A percentile compares a stretch with the other conserved stretches of the same genome.
phyloP scores from a whole-genome alignment of 2,888 invertebrate genomes.

The Cyaniris semiargus region DNA sequence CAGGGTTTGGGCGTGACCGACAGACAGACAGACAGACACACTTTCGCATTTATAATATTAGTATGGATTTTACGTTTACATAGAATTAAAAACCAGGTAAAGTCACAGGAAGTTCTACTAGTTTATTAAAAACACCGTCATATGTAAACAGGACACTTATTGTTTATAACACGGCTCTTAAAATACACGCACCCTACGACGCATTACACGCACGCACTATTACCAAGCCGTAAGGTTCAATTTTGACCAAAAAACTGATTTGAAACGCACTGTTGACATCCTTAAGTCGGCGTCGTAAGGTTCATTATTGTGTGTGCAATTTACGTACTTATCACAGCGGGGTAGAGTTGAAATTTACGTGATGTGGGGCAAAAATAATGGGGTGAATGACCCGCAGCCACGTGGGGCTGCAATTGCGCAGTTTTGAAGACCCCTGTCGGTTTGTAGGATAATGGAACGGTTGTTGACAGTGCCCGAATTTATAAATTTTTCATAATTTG shows the following conservation, averaged over 20 bases:
- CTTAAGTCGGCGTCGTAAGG: background rate
- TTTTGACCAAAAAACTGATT: background rate
- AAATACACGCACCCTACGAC: slow-evolving; percentile 8
- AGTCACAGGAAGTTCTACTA: background rate
- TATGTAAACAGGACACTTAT: slow-evolving; percentile 16
- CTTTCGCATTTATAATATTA: too few relatives aligned
- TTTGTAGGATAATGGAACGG: slow-evolving; percentile 52
- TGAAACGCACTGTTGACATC: background rate
- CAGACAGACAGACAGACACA: too few relatives aligned
- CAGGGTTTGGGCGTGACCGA: too few relatives aligned
- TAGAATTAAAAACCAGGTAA: too few relatives aligned
- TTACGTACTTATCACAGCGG: slow-evolving; percentile 12
- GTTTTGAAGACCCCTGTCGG: slow-evolving; percentile 73
- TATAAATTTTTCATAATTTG: too few relatives aligned
- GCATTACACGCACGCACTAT: background rate
- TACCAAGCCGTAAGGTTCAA: background rate
- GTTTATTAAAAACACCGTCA: background rate
- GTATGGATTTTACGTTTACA: too few relatives aligned
- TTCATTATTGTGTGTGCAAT: background rate
- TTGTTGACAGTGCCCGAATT: slow-evolving; percentile 31
- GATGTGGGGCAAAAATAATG: slow-evolving; percentile 32
- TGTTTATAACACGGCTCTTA: slow-evolving; percentile 8
- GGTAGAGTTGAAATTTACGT: slow-evolving; percentile 32
- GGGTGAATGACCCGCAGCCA: slow-evolving; percentile 69
- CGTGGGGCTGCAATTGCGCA: slow-evolving; percentile 75